phyloP scores from a whole-genome alignment of 2,113 vertebrate species.

The Microcebus ravelobensis region DNA sequence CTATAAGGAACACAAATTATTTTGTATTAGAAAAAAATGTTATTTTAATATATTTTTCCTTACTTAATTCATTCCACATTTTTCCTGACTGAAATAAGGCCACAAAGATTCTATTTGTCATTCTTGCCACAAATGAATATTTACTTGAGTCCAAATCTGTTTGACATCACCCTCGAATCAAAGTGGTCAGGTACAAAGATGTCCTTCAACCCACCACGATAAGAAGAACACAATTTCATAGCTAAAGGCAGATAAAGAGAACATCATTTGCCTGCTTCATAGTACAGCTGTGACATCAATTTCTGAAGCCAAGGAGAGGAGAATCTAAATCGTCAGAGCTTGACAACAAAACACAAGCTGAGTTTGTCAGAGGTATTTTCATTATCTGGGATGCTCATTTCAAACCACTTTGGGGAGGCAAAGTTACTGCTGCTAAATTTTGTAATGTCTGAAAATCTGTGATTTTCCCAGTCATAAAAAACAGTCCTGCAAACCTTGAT shows the following conservation, averaged over 20 bases:
- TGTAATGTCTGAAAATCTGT: not conserved
- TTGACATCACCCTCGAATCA: slow-evolving; percentile 48
- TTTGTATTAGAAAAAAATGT: slow-evolving; percentile 23
- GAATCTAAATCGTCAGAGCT: slow-evolving; percentile 23
- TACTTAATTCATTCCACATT: not conserved
- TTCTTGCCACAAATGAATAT: slow-evolving; percentile 41
- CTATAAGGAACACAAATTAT: not conserved
- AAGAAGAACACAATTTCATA: slow-evolving; percentile 40
- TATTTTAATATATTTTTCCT: slow-evolving; percentile 25
- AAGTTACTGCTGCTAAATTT: slow-evolving; percentile 18
- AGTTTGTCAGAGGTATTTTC: not conserved
- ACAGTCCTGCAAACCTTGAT: slow-evolving; percentile 20
- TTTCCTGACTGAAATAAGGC: not conserved
- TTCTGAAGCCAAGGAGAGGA: slow-evolving; percentile 12
- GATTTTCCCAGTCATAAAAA: slow-evolving; percentile 1
- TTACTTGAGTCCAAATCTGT: slow-evolving; percentile 53
- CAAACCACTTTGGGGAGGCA: not conserved
- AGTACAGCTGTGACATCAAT: not conserved
- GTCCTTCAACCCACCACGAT: slow-evolving; percentile 22
- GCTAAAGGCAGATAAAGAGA: slow-evolving; percentile 39
- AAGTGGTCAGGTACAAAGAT: slow-evolving; percentile 32
- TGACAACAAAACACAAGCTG: slow-evolving; percentile 33
- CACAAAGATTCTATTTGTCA: slow-evolving; percentile 29
- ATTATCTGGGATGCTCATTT: not conserved
- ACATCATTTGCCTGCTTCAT: not conserved